Evolutionary conservation across 2,888 invertebrate species (phyloP).

Genomic region (Blera fallax): DNA sequence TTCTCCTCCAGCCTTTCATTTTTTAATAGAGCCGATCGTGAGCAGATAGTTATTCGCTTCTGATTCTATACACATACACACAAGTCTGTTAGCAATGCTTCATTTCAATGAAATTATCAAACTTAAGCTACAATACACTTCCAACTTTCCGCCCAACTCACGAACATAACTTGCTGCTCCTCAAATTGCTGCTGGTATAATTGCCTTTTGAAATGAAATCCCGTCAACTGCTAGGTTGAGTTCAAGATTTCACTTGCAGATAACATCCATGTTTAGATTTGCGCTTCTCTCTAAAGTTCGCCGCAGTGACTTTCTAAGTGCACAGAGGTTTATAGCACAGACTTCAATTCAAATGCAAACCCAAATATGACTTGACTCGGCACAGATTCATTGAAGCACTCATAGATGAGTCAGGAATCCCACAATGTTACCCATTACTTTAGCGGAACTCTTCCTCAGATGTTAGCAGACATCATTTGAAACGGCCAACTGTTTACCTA

Average conservation of each 20-base stretch:
- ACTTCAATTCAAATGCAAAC: constrained; percentile 48
- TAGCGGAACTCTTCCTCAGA: constrained; percentile 23
- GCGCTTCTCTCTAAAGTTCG: constrained; percentile 24
- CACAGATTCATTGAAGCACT: constrained; percentile 62
- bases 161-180: neutral
- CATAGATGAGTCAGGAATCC: constrained; percentile 58
- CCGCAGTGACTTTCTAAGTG: constrained; percentile 39
- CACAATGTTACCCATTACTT: constrained; percentile 52
- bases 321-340: too few relatives aligned
- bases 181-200: constrained; percentile 27
- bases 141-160: constrained; percentile 9
- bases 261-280: constrained; percentile 34
- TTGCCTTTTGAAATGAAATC: constrained; percentile 21
- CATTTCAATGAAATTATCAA: too few relatives aligned
- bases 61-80: too few relatives aligned
- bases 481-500: constrained; percentile 8
- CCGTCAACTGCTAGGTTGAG: constrained; percentile 35
- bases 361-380: constrained; percentile 70
- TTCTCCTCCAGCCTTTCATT: too few relatives aligned
- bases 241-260: constrained; percentile 67
- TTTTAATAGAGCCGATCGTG: too few relatives aligned
- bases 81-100: too few relatives aligned
- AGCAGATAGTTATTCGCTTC: too few relatives aligned
- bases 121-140: neutral
- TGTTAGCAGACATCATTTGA: constrained; percentile 18